Evolutionary conservation across 1,140 invertebrate species (phyloP).

Genomic region (Cydia strobilella): DNA sequence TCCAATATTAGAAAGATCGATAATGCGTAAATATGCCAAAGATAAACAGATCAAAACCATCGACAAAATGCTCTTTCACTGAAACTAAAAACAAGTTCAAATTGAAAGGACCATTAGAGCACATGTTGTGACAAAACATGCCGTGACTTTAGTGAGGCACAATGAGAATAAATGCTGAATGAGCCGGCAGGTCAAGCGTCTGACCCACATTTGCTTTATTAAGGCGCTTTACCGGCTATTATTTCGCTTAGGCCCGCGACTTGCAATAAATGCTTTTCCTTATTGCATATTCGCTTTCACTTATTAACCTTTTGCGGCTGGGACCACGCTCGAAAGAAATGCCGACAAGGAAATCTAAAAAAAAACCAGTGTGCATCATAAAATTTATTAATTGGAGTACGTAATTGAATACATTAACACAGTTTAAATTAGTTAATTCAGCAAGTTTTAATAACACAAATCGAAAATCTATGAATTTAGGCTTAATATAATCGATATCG

Average conservation of each 20-base stretch:
- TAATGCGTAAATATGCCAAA: not conserved
- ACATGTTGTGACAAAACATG: conserved; percentile 23
- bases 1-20: not conserved
- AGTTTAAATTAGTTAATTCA: too few relatives aligned
- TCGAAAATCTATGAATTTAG: too few relatives aligned
- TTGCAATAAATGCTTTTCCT: conserved; percentile 28
- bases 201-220: conserved; percentile 31
- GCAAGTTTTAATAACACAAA: too few relatives aligned
- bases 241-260: conserved; percentile 23
- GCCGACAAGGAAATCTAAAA: not conserved
- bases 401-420: too few relatives aligned
- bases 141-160: conserved; percentile 36
- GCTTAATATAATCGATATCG: too few relatives aligned
- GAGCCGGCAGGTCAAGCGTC: conserved; percentile 31
- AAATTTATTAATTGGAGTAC: not conserved
- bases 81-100: conserved; percentile 1
- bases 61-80: conserved; percentile 3
- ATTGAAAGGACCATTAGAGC: not conserved
- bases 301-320: conserved; percentile 9
- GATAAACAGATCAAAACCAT: not conserved
- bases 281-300: conserved; percentile 31
- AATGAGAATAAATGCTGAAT: conserved; percentile 42
- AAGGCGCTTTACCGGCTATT: conserved; percentile 24
- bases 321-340: not conserved
- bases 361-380: not conserved